These are phyloP conservation scores for Octonoba sinensis DNA, from an alignment of 2,888 invertebrate species.

Conservation along the genomic window DNA sequence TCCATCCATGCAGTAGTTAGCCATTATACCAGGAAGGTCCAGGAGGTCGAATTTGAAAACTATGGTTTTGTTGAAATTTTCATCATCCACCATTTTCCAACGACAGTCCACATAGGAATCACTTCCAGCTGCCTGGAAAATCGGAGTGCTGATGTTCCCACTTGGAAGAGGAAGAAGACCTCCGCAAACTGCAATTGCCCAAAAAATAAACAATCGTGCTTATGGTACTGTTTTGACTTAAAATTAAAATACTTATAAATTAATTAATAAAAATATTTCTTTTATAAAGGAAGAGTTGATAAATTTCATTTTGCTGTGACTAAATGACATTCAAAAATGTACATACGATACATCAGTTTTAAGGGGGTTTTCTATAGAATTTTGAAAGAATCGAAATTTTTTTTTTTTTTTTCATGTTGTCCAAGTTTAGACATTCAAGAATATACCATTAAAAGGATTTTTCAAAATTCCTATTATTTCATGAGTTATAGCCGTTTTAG, in stretches of 20 bases:
- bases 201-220: background rate
- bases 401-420: no score
- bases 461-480: no score
- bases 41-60: constrained; percentile 69
- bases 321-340: no score
- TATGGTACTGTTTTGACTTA: background rate
- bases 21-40: constrained; percentile 66
- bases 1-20: constrained; percentile 37
- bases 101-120: constrained; percentile 18
- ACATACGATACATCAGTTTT: no score
- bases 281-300: no score
- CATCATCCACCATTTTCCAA: constrained; percentile 69
- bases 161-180: constrained; percentile 14
- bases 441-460: no score
- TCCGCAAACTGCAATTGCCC: constrained; percentile 27
- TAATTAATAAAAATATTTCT: background rate
- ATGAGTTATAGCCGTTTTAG: no score
- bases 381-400: no score
- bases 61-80: constrained; percentile 69
- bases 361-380: no score
- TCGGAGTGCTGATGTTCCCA: constrained; percentile 19
- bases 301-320: no score
- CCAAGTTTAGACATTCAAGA: no score
- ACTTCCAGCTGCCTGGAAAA: background rate
- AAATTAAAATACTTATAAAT: background rate